These are phyloP conservation scores for Rousettus leschenaultii DNA, from an alignment of 2,113 vertebrate genomes.

Conservation along the genomic window DNA sequence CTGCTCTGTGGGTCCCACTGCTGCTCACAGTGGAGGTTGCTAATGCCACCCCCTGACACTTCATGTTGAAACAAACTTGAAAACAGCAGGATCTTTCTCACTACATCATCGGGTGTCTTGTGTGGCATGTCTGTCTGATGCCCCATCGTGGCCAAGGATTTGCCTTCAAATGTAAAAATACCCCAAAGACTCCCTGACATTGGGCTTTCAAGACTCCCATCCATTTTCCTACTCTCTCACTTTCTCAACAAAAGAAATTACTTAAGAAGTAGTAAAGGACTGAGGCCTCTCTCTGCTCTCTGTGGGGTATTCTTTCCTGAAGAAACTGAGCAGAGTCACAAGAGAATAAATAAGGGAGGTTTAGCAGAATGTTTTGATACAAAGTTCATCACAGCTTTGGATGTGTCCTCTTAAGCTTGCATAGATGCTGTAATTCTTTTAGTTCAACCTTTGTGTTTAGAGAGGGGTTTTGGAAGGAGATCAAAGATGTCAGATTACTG, in stretches of 20 bases:
- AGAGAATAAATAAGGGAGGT: background rate
- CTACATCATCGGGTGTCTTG: background rate
- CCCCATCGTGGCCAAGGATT: background rate
- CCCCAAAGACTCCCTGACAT: background rate
- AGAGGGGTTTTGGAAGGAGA: conserved; percentile 54
- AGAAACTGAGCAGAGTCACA: background rate
- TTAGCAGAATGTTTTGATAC: conserved; percentile 32
- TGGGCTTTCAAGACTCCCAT: background rate
- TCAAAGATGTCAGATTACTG: conserved; percentile 54
- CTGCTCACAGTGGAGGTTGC: background rate
- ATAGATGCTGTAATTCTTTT: conserved; percentile 7
- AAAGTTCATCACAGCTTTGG: conserved; percentile 28
- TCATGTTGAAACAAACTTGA: background rate
- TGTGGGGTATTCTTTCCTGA: background rate
- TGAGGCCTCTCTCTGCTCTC: background rate
- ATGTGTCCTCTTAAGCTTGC: conserved; percentile 8
- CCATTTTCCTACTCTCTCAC: background rate
- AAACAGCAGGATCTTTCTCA: background rate
- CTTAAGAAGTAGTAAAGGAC: background rate
- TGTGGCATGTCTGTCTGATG: background rate
- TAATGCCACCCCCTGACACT: background rate
- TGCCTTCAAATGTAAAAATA: background rate
- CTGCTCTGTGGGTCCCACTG: background rate
- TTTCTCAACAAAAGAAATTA: background rate
- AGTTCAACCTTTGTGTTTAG: conserved; percentile 43